phyloP scores from a whole-genome alignment of 1,140 invertebrate species.

The Drosophila nasuta region DNA sequence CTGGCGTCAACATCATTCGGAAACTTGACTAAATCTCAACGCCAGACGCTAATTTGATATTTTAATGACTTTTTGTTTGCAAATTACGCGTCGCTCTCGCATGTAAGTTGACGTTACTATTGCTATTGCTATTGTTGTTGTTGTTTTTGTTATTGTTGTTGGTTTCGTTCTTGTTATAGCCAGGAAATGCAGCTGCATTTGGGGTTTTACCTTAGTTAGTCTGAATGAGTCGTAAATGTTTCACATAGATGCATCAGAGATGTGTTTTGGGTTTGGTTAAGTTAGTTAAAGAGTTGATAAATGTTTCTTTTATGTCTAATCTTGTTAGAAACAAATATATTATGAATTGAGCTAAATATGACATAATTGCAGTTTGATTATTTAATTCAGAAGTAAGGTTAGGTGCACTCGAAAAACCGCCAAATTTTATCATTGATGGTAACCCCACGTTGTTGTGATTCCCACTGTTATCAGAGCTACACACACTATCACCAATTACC shows the following conservation, averaged over 20 bases:
- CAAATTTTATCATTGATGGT: neutral
- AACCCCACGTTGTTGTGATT: neutral
- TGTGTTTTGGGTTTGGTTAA: neutral
- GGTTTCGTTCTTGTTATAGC: conserved; percentile 2
- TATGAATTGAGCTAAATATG: neutral
- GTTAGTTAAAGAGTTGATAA: neutral
- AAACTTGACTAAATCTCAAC: conserved; percentile 67
- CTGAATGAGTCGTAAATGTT: conserved; percentile 48
- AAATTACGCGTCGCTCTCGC: conserved; percentile 58
- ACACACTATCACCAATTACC: conserved; percentile 6
- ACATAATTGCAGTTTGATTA: neutral
- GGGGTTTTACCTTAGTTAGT: neutral
- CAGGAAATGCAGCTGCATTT: conserved; percentile 23
- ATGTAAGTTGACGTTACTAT: conserved; percentile 21
- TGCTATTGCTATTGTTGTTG: conserved; percentile 4
- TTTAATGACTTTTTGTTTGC: conserved; percentile 81
- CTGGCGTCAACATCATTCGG: conserved; percentile 58
- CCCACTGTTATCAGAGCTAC: neutral
- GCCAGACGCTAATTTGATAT: conserved; percentile 81
- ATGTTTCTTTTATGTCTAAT: neutral
- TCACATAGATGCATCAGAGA: neutral
- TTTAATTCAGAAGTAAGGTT: neutral
- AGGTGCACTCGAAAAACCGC: neutral
- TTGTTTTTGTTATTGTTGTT: conserved; percentile 5
- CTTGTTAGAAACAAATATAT: neutral